Percentiles rank a stretch among this genome's conserved stretches.
These are phyloP conservation scores for Eurois occulta DNA, from an alignment of 2,888 invertebrate genomes.

Conservation along the genomic window DNA sequence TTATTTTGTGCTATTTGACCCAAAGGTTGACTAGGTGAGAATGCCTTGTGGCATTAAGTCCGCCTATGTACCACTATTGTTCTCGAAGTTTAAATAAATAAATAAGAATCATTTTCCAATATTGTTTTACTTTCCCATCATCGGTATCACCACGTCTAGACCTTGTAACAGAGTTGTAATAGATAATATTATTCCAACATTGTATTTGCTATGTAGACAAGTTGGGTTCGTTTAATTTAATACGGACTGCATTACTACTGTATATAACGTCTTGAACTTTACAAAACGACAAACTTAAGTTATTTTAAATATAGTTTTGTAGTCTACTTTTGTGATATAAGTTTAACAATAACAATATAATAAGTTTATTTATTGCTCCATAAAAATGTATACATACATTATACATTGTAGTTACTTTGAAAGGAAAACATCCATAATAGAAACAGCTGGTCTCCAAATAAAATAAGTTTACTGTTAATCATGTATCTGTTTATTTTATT, in stretches of 20 bases:
- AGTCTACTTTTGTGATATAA: background rate
- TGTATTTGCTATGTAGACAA: background rate
- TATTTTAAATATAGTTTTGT: background rate
- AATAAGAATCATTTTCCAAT: background rate
- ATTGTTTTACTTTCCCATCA: background rate
- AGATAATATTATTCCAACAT: background rate
- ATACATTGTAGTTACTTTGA: background rate
- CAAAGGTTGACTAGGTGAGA: no score
- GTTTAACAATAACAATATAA: no score
- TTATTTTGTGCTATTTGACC: no score
- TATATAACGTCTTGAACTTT: background rate
- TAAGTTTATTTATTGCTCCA: no score
- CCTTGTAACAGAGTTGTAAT: no score
- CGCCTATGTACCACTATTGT: no score
- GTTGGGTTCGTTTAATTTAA: background rate
- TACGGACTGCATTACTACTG: no score
- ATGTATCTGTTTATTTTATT: constrained; percentile 50
- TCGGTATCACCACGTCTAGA: background rate
- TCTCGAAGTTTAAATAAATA: no score
- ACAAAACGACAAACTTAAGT: background rate
- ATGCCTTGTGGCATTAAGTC: no score
- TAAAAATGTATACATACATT: no score
- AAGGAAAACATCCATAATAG: background rate
- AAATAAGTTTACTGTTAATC: constrained; percentile 29
- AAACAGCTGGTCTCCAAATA: constrained; percentile 1